These are phyloP conservation scores for Ceraclea dissimilis DNA, from an alignment of 2,888 invertebrate genomes.

Conservation along the genomic window DNA sequence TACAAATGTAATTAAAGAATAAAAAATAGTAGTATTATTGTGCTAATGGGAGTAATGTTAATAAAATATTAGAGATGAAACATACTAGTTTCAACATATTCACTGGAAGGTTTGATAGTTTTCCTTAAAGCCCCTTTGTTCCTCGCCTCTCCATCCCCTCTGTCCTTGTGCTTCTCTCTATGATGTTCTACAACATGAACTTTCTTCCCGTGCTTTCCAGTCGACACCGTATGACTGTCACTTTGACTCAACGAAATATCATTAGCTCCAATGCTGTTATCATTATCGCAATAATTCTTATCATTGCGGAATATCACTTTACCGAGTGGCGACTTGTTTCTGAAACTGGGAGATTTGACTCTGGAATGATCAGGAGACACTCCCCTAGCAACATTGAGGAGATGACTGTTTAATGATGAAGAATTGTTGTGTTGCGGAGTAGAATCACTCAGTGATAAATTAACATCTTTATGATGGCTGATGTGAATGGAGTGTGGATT, in stretches of 20 bases:
- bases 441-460: slow-evolving; percentile 19
- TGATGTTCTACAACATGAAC: slow-evolving; percentile 26
- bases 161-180: slow-evolving; percentile 28
- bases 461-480: slow-evolving; percentile 31
- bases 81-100: slow-evolving; percentile 21
- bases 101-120: slow-evolving; percentile 10
- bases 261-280: slow-evolving; percentile 27
- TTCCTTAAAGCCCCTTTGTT: slow-evolving; percentile 9
- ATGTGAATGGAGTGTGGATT: slow-evolving; percentile 38
- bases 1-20: neutral
- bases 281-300: slow-evolving; percentile 33
- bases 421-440: slow-evolving; percentile 14
- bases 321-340: slow-evolving; percentile 40
- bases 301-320: slow-evolving; percentile 28
- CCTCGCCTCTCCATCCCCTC: slow-evolving; percentile 2
- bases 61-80: too few species aligned
- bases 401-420: slow-evolving; percentile 14
- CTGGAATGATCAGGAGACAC: slow-evolving; percentile 20
- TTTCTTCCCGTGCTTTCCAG: slow-evolving; percentile 18
- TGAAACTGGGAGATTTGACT: slow-evolving; percentile 19
- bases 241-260: slow-evolving; percentile 25
- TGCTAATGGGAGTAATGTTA: slow-evolving; percentile 13
- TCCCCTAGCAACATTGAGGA: slow-evolving; percentile 12
- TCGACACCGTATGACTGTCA: slow-evolving; percentile 25
- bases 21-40: slow-evolving; percentile 18